Conservation (phyloP, 2,113 vertebrate species). For the Silurus asotus region DNA sequence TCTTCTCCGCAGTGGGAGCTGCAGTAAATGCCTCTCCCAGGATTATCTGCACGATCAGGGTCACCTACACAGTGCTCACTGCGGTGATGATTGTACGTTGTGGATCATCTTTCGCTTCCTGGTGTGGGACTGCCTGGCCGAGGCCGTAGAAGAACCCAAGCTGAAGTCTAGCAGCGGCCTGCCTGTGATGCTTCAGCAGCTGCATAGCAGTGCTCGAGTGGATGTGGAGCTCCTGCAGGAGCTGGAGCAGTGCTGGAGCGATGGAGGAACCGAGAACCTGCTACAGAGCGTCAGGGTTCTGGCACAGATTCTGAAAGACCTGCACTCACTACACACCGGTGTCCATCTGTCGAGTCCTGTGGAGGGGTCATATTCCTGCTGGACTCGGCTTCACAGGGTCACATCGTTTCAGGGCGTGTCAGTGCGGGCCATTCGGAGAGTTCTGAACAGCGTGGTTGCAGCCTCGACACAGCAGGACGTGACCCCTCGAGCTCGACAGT, state of each 20-base stretch:
- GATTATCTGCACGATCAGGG: slow-evolving; percentile 36
- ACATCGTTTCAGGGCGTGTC: slow-evolving; percentile 58
- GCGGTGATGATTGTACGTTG: slow-evolving; percentile 10
- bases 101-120: slow-evolving; percentile 58
- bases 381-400: slow-evolving; percentile 53
- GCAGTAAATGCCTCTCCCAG: slow-evolving; percentile 20
- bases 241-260: slow-evolving; percentile 56
- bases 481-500: slow-evolving; percentile 28
- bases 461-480: not conserved
- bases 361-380: slow-evolving; percentile 50
- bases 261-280: slow-evolving; percentile 46
- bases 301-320: slow-evolving; percentile 59
- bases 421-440: slow-evolving; percentile 51
- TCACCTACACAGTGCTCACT: slow-evolving; percentile 17
- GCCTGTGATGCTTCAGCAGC: slow-evolving; percentile 38
- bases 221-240: slow-evolving; percentile 54
- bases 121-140: slow-evolving; percentile 58
- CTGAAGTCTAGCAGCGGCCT: slow-evolving; percentile 21
- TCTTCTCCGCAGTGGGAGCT: slow-evolving; percentile 28
- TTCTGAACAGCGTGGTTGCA: slow-evolving; percentile 26
- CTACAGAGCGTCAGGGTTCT: slow-evolving; percentile 52
- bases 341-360: slow-evolving; percentile 40
- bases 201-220: slow-evolving; percentile 38
- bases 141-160: slow-evolving; percentile 52
- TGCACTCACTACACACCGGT: slow-evolving; percentile 43